Percentiles rank a stretch among this genome's conserved stretches.
phyloP scores from a whole-genome alignment of 2,113 vertebrate species.

The Notarius lentiginosus region DNA sequence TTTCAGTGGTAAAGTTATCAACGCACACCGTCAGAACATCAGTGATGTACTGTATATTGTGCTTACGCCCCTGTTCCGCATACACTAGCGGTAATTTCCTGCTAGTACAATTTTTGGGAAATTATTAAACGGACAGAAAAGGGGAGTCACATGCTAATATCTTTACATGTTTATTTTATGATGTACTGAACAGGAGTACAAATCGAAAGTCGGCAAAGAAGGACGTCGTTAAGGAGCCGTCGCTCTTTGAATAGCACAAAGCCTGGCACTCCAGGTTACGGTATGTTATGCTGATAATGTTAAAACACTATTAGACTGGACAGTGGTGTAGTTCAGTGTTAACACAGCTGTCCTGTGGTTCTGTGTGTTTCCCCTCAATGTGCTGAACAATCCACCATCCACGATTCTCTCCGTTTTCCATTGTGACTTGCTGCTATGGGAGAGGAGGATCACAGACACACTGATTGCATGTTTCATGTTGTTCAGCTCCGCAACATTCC shows the following conservation, averaged over 20 bases:
- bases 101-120: not conserved
- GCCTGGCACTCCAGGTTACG: not conserved
- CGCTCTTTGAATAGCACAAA: not conserved
- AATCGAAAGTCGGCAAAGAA: not conserved
- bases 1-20: not conserved
- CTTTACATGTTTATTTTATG: not conserved
- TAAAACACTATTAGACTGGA: not conserved
- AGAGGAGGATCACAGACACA: conserved; percentile 47
- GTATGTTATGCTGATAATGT: not conserved
- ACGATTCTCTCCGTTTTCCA: conserved; percentile 56
- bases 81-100: not conserved
- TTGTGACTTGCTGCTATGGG: conserved; percentile 63
- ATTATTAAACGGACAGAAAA: not conserved
- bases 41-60: not conserved
- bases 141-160: not conserved
- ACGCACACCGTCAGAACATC: not conserved
- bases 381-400: conserved; percentile 62
- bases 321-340: conserved; percentile 46
- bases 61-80: not conserved
- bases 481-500: conserved; percentile 54
- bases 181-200: not conserved
- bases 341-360: conserved; percentile 52
- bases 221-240: too few species aligned
- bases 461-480: conserved; percentile 64
- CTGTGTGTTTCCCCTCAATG: conserved; percentile 57